Percentiles rank a stretch among this genome's conserved stretches.
Conservation (phyloP, 37 sponge, comb jelly and placozoan genomes). For the Beroe forskalii region DNA sequence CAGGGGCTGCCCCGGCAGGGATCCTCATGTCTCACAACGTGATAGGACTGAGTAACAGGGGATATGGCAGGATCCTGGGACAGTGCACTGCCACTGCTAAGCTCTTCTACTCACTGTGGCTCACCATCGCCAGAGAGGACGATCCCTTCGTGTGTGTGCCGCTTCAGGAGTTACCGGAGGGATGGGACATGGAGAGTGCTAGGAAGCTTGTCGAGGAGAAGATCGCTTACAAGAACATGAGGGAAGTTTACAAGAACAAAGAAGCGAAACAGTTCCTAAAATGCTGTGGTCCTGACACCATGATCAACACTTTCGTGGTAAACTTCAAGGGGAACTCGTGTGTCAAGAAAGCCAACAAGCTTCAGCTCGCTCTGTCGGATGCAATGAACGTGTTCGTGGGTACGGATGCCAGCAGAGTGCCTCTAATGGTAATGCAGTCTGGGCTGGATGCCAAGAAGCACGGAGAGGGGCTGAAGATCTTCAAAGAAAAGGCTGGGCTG, state of each 20-base stretch:
- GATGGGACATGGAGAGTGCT: slow-evolving; percentile 15
- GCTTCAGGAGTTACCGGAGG: neutral
- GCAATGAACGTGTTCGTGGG: slow-evolving; percentile 43
- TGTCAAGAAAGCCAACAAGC: slow-evolving; percentile 10
- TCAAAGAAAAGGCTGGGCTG: slow-evolving; percentile 22
- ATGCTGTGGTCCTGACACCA: slow-evolving; percentile 54
- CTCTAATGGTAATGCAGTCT: slow-evolving; percentile 37
- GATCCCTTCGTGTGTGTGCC: slow-evolving; percentile 61
- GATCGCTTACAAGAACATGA: slow-evolving; percentile 33
- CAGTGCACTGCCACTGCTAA: slow-evolving; percentile 61
- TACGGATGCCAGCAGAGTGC: neutral
- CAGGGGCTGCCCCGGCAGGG: slow-evolving; percentile 61
- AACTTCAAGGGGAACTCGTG: slow-evolving; percentile 28
- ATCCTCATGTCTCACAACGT: slow-evolving; percentile 31
- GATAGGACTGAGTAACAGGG: slow-evolving; percentile 50
- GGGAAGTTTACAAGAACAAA: slow-evolving; percentile 16
- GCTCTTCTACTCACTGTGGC: slow-evolving; percentile 57
- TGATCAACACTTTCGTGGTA: slow-evolving; percentile 65
- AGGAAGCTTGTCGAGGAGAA: slow-evolving; percentile 23
- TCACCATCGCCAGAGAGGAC: slow-evolving; percentile 33
- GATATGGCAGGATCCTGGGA: slow-evolving; percentile 62
- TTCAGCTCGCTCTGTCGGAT: slow-evolving; percentile 10
- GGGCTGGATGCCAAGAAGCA: slow-evolving; percentile 4
- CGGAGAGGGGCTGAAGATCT: neutral
- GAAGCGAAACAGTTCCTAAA: slow-evolving; percentile 33